Evolutionary conservation across 2,888 invertebrate species (phyloP), one percentile per base, ranked within the genome.

Genomic region (Himalopsyche tibetana): DNA sequence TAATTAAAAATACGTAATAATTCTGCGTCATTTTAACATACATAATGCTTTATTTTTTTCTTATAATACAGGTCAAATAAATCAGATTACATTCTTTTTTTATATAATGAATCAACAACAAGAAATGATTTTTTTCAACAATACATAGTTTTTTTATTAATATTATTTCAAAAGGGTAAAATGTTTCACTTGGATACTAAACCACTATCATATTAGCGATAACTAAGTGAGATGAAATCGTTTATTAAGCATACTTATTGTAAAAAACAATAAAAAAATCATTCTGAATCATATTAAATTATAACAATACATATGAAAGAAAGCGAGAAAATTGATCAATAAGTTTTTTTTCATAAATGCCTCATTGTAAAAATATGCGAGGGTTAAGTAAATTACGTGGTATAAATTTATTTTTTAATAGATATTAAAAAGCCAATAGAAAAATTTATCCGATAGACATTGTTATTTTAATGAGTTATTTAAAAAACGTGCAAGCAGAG

Each of bases 11-110:
- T 3, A 3, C 15, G n/a, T 40, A 80, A 38, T 80, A 80, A 80
- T 38, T 56, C n/a, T 63, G 82, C 38, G 19, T 38, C 55, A 56
- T 56, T 83, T 80, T 86, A 87, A 87, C 87, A 86, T 87, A 85
- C 83, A 87, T 86, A 86, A 86, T 87, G 83, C 87, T 87, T 87
- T 87, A 87, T 86, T 87, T 82, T 79, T 80, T 86, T 86, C 63
- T 45, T 84, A 86, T 86, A 83, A 28, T 63, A 63, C 63, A 63
- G 63, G 86, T 84, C 80, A 84, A 85, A 86, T 79, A 84, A 87
- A 87, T 87, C 82, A 87, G 83, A 84, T 87, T 86, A 86, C 86
- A 83, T 86, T 36, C 42, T 86, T 19, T 82, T 56, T 40, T 55
- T 86, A 86, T 63, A 63, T 19, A 63, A 63, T 80, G 69, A 74